Evolutionary conservation across 2,888 invertebrate genomes (phyloP).

Genomic region (Acleris sparsana): DNA sequence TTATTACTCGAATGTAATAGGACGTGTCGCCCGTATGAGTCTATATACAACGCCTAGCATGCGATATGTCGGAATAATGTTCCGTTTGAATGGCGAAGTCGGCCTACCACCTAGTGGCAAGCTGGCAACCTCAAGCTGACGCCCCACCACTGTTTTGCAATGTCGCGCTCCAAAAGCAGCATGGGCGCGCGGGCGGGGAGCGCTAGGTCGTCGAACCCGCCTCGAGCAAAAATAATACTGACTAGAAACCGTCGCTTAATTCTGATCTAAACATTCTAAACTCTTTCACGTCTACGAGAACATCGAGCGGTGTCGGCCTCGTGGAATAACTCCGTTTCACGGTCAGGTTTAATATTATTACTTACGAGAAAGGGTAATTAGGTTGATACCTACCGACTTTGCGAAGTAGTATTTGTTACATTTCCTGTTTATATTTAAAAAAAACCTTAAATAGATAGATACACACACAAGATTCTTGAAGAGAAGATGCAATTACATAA

Average conservation of each 20-base stretch:
- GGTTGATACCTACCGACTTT: no score
- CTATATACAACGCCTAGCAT: not conserved
- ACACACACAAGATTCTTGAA: no score
- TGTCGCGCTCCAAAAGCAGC: conserved; percentile 73
- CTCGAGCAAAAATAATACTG: conserved; percentile 59
- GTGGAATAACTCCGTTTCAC: conserved; percentile 30
- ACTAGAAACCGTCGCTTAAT: conserved; percentile 47
- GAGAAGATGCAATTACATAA: no score
- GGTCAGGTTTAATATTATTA: conserved; percentile 28
- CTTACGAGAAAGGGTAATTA: conserved; percentile 2
- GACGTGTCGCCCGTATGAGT: not conserved
- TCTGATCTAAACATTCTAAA: conserved; percentile 36
- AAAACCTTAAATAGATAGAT: no score
- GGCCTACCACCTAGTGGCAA: conserved; percentile 30
- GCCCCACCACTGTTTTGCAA: conserved; percentile 62
- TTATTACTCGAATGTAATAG: not conserved
- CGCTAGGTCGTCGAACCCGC: conserved; percentile 67
- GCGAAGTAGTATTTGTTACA: no score
- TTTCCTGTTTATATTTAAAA: no score
- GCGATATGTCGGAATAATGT: conserved; percentile 14
- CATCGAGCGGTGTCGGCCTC: conserved; percentile 20
- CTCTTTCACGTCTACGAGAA: conserved; percentile 28
- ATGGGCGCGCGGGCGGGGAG: conserved; percentile 62
- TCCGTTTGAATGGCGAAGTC: conserved; percentile 35
- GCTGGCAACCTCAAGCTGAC: conserved; percentile 38